Base-by-base conservation (phyloP, 2,888 invertebrate species). In the Aphelenchoides bicaudatus region DNA sequence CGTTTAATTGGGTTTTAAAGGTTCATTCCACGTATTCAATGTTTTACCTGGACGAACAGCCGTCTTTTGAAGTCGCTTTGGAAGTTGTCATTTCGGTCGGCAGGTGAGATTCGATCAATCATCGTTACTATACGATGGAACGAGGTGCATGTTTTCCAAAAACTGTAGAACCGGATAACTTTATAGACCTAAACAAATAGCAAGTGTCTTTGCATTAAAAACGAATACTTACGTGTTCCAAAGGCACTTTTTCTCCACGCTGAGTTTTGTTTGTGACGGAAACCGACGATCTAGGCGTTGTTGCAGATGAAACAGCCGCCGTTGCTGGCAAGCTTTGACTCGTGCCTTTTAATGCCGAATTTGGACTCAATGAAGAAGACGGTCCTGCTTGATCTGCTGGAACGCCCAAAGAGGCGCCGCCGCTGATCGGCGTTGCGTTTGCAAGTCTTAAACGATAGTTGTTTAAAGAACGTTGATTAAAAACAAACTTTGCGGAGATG, bases 81-180 rank as follows among this genome's bases (percentile, higher is more conserved):
- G 52, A 23, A 34, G 27, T 50, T 56, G 30, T 39, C 50, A 38
- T 28, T 53, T 29, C 25, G 31, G 6, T 67, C 67, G 19, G 38
- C 58, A 4, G 38, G 23, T 1, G 61, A 57, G 3, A 73, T 71
- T 48, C 73, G 72, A 51, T 75, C 77, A 52, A 78, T 78, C 75
- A 79, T 72, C 4, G 78, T 78, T 25, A 79, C 75, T 34, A 78
- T 79, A 4, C 78, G 72, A 63, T 78, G 78, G 65, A 78, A 78
- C 10, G 73, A 70, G 1, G 78, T 78, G 65, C 78, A 78, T 25
- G 78, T 76, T 51, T 72, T 72, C 78, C 78, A 78, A 66, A 79
- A 79, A 39, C 72, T 72, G 62, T 78, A 78, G 69, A 75, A 78
- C 3, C 78, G 66, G 31, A 78, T 73, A 34, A 78, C 79, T 58